Base-by-base conservation (phyloP, 2,888 invertebrate species). In the Phania funesta region DNA sequence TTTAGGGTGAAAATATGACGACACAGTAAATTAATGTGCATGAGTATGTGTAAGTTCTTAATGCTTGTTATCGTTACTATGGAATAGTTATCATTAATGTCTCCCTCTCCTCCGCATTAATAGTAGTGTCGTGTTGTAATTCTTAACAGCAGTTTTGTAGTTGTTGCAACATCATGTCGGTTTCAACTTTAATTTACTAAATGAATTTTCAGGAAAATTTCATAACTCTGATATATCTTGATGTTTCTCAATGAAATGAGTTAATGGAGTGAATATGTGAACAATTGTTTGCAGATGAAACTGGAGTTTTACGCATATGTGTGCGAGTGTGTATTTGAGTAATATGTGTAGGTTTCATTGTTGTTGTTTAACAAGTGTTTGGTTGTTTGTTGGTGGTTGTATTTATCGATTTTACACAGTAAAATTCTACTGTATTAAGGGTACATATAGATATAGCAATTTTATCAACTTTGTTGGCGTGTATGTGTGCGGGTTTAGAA, bases 181-280 rank as follows among this genome's bases (percentile, higher is more conserved):
- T 67, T 68, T 54, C 41, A 20, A 54, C 41, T 2, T 29, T 54
- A 68, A 41, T 68, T 44, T 44, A 54, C 54, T 54, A 41, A 54
- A 68, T 68, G 52, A 68, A 44, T 54, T 68, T 54, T 68, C 26
- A 54, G 54, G 52, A 67, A 68, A 54, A 54, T 54, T 26, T 54
- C 52, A 0, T 44, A 38, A 26, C 38, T 52, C 48, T 50, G 7
- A 16, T 7, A 13, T 38, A 38, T 52, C 24, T 26, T 52, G 67
- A 18, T 52, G 67, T 52, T 52, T 52, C 52, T 52, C 41, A 52
- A 52, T 67, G 52, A 67, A n/a, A 52, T 41, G 38, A 67, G 67
- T 67, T 52, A 67, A 67, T 67, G 67, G 52, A 38, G 52, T 41
- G 35, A 65, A 38, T 52, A 52, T 26, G 67, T 18, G 26, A 65